These are phyloP conservation scores for Hassar affinis DNA, from an alignment of 2,113 vertebrate species.

Conservation along the genomic window DNA sequence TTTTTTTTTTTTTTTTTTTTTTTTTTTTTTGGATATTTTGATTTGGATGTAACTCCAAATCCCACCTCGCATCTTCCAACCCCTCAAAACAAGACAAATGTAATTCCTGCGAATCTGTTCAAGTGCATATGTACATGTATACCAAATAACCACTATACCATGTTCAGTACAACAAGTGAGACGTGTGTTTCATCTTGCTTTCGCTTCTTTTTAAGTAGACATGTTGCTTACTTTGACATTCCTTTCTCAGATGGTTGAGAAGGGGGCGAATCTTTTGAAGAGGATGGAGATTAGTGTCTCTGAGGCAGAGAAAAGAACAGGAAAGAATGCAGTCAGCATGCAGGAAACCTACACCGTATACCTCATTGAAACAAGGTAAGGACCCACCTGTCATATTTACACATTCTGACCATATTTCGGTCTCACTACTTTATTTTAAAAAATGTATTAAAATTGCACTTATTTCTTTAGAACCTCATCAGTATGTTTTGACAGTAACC, in stretches of 20 bases:
- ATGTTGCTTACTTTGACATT: not conserved
- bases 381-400: not conserved
- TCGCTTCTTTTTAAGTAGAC: not conserved
- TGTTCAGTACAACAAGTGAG: not conserved
- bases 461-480: not conserved
- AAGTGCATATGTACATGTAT: not conserved
- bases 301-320: conserved; percentile 90
- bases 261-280: conserved; percentile 74
- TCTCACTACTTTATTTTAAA: not conserved
- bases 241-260: conserved; percentile 75
- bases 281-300: conserved; percentile 92
- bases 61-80: too few relatives aligned
- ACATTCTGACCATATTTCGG: not conserved
- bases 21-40: too few relatives aligned
- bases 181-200: not conserved
- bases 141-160: not conserved
- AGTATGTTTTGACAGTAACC: not conserved
- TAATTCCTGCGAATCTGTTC: not conserved
- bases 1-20: too few relatives aligned
- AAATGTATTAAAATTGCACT: not conserved
- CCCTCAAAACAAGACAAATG: not conserved
- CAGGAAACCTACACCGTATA: conserved; percentile 95
- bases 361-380: conserved; percentile 90
- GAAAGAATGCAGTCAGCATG: conserved; percentile 89
- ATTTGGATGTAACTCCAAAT: too few relatives aligned